Evolutionary conservation across 1,140 invertebrate species (phyloP), one percentile per base, ranked within the genome.

Genomic region (Drosophila ercepeae): DNA sequence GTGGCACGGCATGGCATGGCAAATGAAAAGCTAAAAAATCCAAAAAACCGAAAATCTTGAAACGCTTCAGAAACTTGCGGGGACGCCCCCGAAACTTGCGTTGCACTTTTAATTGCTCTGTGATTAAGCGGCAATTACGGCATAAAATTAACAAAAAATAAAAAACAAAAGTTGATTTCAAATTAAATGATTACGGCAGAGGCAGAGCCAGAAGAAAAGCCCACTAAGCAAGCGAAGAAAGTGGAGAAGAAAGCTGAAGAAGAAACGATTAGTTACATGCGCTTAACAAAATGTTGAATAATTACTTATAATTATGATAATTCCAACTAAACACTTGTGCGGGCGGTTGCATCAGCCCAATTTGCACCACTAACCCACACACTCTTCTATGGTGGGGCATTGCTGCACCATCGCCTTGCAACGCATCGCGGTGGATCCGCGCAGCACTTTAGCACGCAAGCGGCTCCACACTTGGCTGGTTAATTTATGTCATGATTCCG

Each of bases 401-500:
- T 13, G 11, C 14, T 16, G 49, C 27, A 29, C 25, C 54, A 46
- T 44, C 16, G 23, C 32, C 9, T 27, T 42, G 59, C 51, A 4
- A 16, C 18, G 19, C 18, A 11, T 13, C 44, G 44, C n/a, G n/a
- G n/a, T n/a, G n/a, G n/a, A n/a, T n/a, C n/a, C n/a, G n/a, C n/a
- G n/a, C 45, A 64, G 44, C 61, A 65, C 59, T 61, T 61, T 21
- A 39, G 60, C 60, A 67, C 63, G 60, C 36, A 44, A 67, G 49
- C n/a, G 14, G 53, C 64, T 67, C 29, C 48, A 68, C 64, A 68
- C 60, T 68, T 45, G 64, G 64, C 29, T 83, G 70, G 71, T 53
- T 86, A 82, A 86, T 86, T 81, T 86, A 86, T 86, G 81, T 88
- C 79, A 74, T 67, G 78, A 83, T 82, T 88, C 81, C 72, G 67